phyloP scores from a whole-genome alignment of 2,113 vertebrate species.

The Protobothrops flavoviridis region DNA sequence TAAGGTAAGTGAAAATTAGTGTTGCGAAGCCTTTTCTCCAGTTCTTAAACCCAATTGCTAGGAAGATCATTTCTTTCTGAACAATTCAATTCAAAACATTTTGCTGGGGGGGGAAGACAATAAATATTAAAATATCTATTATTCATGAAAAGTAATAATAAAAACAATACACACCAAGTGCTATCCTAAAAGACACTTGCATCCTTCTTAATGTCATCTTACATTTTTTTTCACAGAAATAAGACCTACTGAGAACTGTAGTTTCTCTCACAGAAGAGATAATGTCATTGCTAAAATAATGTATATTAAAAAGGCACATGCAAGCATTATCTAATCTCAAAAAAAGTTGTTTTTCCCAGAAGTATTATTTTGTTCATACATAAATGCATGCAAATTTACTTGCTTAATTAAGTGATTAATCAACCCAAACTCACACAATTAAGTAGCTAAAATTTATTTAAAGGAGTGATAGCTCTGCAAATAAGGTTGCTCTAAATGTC shows the following conservation, averaged over 20 bases:
- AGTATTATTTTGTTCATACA: neutral
- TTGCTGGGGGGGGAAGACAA: neutral
- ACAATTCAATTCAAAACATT: neutral
- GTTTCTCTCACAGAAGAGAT: neutral
- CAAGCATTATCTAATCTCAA: neutral
- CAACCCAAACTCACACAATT: neutral
- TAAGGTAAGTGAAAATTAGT: neutral
- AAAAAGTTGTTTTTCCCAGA: neutral
- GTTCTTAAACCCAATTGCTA: neutral
- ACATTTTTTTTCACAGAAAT: neutral
- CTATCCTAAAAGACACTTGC: neutral
- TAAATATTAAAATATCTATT: neutral
- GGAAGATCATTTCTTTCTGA: neutral
- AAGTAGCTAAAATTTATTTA: neutral
- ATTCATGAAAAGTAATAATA: neutral
- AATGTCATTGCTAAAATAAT: neutral
- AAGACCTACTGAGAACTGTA: neutral
- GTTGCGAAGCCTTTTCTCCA: neutral
- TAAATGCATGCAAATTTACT: neutral
- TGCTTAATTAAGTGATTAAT: neutral
- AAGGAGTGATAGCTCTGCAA: neutral
- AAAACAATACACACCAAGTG: neutral
- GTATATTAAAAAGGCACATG: neutral
- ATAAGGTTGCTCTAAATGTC: neutral
- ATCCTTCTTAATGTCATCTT: neutral